Base-by-base conservation (phyloP, 1,140 invertebrate species). In the Eurosta solidaginis region DNA sequence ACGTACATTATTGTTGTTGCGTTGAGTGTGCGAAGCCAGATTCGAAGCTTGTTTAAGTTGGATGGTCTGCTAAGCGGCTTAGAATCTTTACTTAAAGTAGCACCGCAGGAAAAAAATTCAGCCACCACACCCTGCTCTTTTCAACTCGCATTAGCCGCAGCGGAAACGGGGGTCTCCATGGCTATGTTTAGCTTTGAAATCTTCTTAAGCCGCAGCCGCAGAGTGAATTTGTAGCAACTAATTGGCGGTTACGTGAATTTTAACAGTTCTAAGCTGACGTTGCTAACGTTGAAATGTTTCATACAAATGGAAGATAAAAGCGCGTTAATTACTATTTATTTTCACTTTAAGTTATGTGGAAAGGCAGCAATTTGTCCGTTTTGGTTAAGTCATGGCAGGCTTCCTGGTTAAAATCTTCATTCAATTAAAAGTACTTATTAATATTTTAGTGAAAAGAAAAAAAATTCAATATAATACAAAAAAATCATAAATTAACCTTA, bases 201-300 rank as follows among this genome's bases (percentile, higher is more conserved):
- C 33, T 68, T 68, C 33, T 20, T 52, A 42, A 22, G n/a, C 29
- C 59, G 59, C 59, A 5, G 54, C 29, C n/a, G 54, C 29, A 3
- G 12, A 63, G n/a, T 63, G 29, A 36, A 63, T 36, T 36, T 14
- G 33, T 36, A 33, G 40, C n/a, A 14, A 17, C 22, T 68, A 68
- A 68, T 42, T 68, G 59, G 59, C 36, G 59, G 59, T 68, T 68
- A 33, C 33, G 36, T 68, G 40, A 68, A 40, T 68, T n/a, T 68
- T 68, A 40, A 68, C 59, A 68, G 59, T 68, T 68, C 33, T 42
- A 68, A 68, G n/a, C n/a, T n/a, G n/a, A n/a, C n/a, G n/a, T n/a
- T n/a, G n/a, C n/a, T n/a, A n/a, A n/a, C n/a, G n/a, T n/a, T n/a
- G n/a, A n/a, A n/a, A n/a, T n/a, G n/a, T n/a, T n/a, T n/a, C n/a